These are phyloP conservation scores for Vanacampus margaritifer DNA, from an alignment of 2,113 vertebrate genomes.

Conservation along the genomic window DNA sequence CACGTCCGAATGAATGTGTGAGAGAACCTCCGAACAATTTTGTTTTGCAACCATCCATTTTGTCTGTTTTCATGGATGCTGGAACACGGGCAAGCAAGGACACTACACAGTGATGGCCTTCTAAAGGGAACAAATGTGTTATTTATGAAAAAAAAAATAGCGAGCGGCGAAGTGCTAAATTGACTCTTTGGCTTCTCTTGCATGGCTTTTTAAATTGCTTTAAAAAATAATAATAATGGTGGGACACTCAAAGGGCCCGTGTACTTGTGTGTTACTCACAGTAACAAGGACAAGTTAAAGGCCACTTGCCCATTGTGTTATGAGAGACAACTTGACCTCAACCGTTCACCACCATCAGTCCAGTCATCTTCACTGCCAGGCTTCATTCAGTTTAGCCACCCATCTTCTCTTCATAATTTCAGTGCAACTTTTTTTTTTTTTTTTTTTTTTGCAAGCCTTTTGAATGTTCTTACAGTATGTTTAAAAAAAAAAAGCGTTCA, in stretches of 20 bases:
- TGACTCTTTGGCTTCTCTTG: slow-evolving; percentile 21
- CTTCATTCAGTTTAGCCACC: slow-evolving; percentile 31
- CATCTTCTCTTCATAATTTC: slow-evolving; percentile 20
- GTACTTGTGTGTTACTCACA: slow-evolving; percentile 6
- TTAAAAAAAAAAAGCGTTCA: slow-evolving; percentile 38
- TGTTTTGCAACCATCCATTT: slow-evolving; percentile 55
- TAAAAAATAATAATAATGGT: slow-evolving; percentile 5
- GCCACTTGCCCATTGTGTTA: slow-evolving; percentile 14
- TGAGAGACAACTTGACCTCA: slow-evolving; percentile 11
- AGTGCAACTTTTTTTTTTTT: slow-evolving; percentile 31
- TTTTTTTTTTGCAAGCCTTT: slow-evolving; percentile 32
- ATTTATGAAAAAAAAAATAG: slow-evolving; percentile 28
- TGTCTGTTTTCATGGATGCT: slow-evolving; percentile 47
- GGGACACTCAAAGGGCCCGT: slow-evolving; percentile 13
- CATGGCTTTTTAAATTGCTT: slow-evolving; percentile 40
- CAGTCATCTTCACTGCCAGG: slow-evolving; percentile 40
- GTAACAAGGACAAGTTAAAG: neutral
- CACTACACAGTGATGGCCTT: slow-evolving; percentile 40
- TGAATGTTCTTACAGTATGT: slow-evolving; percentile 39
- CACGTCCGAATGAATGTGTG: slow-evolving; percentile 13
- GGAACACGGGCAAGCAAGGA: slow-evolving; percentile 40
- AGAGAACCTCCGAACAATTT: slow-evolving; percentile 56
- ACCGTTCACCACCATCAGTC: slow-evolving; percentile 15
- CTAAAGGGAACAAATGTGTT: slow-evolving; percentile 43
- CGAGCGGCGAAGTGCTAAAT: slow-evolving; percentile 22